Evolutionary conservation across 2,113 vertebrate species (phyloP), one percentile per base, ranked within the genome.

Genomic region (Gymnocephalus cernua): DNA sequence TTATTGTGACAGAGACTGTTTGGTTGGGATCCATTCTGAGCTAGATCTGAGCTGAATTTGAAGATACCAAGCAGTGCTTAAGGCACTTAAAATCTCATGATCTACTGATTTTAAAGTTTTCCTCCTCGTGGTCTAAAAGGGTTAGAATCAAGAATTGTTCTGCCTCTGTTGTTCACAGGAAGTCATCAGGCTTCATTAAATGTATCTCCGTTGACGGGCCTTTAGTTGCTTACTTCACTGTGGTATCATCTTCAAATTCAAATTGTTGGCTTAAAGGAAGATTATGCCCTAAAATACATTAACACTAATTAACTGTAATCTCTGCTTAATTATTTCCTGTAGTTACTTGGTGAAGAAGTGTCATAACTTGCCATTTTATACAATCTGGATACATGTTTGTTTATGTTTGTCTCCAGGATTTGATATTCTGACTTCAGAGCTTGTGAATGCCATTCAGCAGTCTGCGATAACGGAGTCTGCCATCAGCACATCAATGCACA

Each of bases 61-160:
- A 16, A 59, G 65, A 73, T 68, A 72, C 57, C 71, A 50, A 11
- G 29, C 64, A 21, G 32, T 67, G 56, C 51, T 79, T 19, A n/a
- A 38, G 66, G 61, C 65, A 66, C n/a, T 71, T 78, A 82, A 67
- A 82, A 61, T 72, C 77, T 19, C 57, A 86, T 69, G 61, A 75
- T 48, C 7, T 38, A 19, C 41, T 67, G 63, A 61, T 73, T 68
- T 76, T 19, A 80, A 74, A 80, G 62, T 77, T 74, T n/a, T n/a
- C n/a, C n/a, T 29, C 44, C 7, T 11, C 63, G 1, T 45, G n/a
- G 45, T 80, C 61, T 18, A 23, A 78, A 62, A 47, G 10, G 7
- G 15, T 80, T 83, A 23, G 29, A 83, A 35, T 77, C 68, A 51
- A 80, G 45, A 1, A 12, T 27, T 50, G 54, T 51, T 48, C 41